phyloP scores from a whole-genome alignment of 2,888 invertebrate genomes.

The Boloria selene region DNA sequence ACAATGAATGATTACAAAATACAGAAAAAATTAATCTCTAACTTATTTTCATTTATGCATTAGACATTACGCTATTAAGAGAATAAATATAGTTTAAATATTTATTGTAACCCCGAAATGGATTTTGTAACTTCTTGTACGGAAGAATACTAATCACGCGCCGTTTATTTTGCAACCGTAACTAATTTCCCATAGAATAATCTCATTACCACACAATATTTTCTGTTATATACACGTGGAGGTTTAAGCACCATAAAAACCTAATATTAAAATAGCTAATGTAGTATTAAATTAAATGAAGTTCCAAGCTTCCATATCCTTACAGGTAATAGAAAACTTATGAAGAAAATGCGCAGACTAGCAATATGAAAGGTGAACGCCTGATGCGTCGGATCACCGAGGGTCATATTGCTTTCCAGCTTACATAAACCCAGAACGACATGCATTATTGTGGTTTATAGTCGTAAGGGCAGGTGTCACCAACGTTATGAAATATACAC shows the following conservation, averaged over 20 bases:
- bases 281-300: slow-evolving; percentile 15
- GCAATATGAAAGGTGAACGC: slow-evolving; percentile 30
- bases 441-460: slow-evolving; percentile 41
- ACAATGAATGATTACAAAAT: no score
- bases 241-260: background rate
- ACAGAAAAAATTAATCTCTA: no score
- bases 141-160: no score
- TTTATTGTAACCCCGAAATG: no score
- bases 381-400: slow-evolving; percentile 30
- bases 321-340: slow-evolving; percentile 31
- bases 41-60: no score
- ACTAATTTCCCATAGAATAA: background rate
- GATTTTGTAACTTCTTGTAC: no score
- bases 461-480: slow-evolving; percentile 55
- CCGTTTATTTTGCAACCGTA: no score
- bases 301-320: slow-evolving; percentile 19
- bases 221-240: background rate
- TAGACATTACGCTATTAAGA: no score
- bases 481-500: slow-evolving; percentile 66
- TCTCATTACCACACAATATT: background rate
- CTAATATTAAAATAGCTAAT: slow-evolving; percentile 5
- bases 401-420: slow-evolving; percentile 36
- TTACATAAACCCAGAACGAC: slow-evolving; percentile 36
- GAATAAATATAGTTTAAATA: no score
- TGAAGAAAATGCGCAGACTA: slow-evolving; percentile 31